Base-by-base conservation (phyloP, 2,113 vertebrate species). In the rat (Rattus norvegicus) region DNA sequence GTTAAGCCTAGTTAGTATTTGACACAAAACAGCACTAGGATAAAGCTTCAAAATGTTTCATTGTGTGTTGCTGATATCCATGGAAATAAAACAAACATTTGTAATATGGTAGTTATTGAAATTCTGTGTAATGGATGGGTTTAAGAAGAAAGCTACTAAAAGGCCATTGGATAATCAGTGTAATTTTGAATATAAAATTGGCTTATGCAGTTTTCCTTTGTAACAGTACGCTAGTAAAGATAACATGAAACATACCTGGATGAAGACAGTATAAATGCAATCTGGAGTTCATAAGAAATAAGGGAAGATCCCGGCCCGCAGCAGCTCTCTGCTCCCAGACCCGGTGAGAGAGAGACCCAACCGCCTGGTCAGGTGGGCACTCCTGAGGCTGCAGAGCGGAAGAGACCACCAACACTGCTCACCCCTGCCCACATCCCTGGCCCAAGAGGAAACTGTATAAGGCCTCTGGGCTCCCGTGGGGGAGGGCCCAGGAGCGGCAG, bases 111-210 rank as follows among this genome's bases (percentile, higher is more conserved):
- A 17, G 22, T 54, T 87, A 70, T 94, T 85, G 92, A 93, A 80
- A 93, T 90, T 83, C 73, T 65, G 13, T 73, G 7, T 72, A 83
- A 93, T 12, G n/a, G 67, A 72, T 77, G 28, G 0, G 1, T 86
- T 91, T 94, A 77, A 83, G 26, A 63, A 87, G 88, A 91, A 93
- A 88, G 20, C 52, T 77, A 16, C 16, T 7, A 52, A 81, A 92
- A 22, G 17, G n/a, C 16, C 59, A 63, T 30, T 39, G 33, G 67
- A 79, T 52, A 79, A 43, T 77, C 83, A 24, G 20, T 85, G 33
- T 87, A 33, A 92, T 69, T 39, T 84, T 72, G 36, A 22, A 61
- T 88, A 2, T 88, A 91, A 93, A 92, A 88, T 16, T 85, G 16
- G 67, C 28, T 10, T 19, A 13, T 59, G 14, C 1, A 59, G 17